A percentile compares a stretch with the other conserved stretches of the same genome.
These are phyloP conservation scores for Tokudaia muenninki DNA, from an alignment of 2,797 vertebrate genomes.

Conservation along the genomic window DNA sequence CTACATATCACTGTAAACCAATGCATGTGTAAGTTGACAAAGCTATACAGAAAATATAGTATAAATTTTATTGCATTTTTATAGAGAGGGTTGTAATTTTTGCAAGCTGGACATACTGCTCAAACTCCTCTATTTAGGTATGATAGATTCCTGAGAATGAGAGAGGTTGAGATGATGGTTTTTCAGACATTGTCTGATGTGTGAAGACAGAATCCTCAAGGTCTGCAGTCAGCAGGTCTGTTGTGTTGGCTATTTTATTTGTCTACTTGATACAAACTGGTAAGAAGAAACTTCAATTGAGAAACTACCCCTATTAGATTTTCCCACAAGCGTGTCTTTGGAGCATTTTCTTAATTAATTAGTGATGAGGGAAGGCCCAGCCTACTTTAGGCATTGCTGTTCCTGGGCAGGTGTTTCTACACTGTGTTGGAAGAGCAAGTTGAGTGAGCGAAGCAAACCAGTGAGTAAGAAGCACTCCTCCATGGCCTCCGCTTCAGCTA, in stretches of 20 bases:
- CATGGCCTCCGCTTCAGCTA: not conserved
- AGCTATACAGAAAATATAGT: not conserved
- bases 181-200: not conserved
- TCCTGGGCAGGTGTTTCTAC: not conserved
- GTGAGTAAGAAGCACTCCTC: not conserved
- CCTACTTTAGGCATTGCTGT: accelerated
- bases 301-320: not conserved
- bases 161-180: not conserved
- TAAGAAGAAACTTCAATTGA: not conserved
- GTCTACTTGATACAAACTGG: not conserved
- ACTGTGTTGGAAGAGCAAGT: not conserved
- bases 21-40: not conserved
- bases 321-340: not conserved
- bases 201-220: not conserved
- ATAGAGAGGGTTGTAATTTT: not conserved
- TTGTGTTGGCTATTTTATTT: not conserved
- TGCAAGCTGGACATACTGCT: not conserved
- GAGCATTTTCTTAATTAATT: not conserved
- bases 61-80: not conserved
- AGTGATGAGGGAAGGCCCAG: not conserved
- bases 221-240: too few relatives aligned
- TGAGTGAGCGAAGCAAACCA: not conserved
- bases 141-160: not conserved
- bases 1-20: not conserved
- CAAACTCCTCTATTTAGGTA: not conserved